Evolutionary conservation across 2,888 invertebrate genomes (phyloP), one percentile per base, ranked within the genome.

Genomic region (Andricus quercusramuli): DNA sequence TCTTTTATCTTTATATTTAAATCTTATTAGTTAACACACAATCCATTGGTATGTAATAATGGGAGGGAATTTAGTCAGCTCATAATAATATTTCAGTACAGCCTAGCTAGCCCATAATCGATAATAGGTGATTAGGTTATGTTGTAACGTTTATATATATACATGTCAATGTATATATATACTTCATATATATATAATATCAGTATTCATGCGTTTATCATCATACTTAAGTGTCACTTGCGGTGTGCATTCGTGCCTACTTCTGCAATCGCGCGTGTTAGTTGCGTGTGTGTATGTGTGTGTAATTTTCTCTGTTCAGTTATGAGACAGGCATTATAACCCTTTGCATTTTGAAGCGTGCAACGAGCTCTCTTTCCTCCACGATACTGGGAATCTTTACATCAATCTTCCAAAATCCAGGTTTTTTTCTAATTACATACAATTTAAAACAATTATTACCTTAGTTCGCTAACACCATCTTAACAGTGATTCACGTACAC

Each of bases 21-120:
- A 88, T 90, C 90, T 92, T 92, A 92, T 90, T 91, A 90, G 88
- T 91, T 92, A 91, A 91, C 91, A 91, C 91, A 91, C 90, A 91
- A 89, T 91, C 90, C 89, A 90, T 90, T 85, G 82, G 83, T 86
- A 88, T 89, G 90, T 90, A 87, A 87, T 89, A 87, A 87, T 89
- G 89, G 92, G 90, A 90, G 90, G 92, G 91, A 91, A 90, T 91
- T 91, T 88, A 90, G 88, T 91, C 89, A 89, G 88, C 88, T 85
- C 86, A 85, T 86, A 87, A 84, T 86, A 84, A 85, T 84, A 83
- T 86, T 86, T 85, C 82, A 82, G 83, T 87, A 88, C 88, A 88
- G 89, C 89, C 90, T 88, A 89, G 85, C 86, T 88, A 89, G 85
- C 88, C 85, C 84, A 84, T 89, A 88, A 83, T 85, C 82, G 83